Evolutionary conservation across 2,888 invertebrate genomes (phyloP).

Genomic region (Halocaridina rubra): DNA sequence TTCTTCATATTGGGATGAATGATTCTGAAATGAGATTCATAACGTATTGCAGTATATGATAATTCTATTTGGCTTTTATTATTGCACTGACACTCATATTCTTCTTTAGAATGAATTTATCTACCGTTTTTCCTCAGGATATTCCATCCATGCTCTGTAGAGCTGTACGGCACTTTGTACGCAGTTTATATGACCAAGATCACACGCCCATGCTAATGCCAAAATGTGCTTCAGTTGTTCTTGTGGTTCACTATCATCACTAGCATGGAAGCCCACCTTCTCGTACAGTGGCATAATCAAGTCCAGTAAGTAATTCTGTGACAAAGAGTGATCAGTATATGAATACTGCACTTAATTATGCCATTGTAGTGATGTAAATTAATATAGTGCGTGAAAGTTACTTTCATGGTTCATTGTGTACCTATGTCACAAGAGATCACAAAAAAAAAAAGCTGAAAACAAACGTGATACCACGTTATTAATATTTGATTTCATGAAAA

Average conservation of each 20-base stretch:
- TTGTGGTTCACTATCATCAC: constrained; percentile 75
- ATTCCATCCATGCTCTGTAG: constrained; percentile 9
- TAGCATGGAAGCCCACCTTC: constrained; percentile 79
- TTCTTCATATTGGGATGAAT: constrained; percentile 79
- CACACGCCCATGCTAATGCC: constrained; percentile 70
- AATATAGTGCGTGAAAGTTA: too few relatives aligned
- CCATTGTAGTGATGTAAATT: not conserved
- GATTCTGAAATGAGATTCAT: constrained; percentile 68
- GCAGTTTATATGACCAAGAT: constrained; percentile 9
- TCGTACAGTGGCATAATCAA: constrained; percentile 77
- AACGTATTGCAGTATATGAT: not conserved
- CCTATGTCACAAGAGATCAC: too few relatives aligned
- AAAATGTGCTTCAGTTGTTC: constrained; percentile 79
- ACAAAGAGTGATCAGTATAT: not conserved
- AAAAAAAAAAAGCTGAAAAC: too few relatives aligned
- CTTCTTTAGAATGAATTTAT: too few relatives aligned
- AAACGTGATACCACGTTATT: too few relatives aligned
- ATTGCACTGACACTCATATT: not conserved
- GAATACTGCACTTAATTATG: not conserved
- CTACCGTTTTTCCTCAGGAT: not conserved
- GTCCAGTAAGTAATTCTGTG: constrained; percentile 70
- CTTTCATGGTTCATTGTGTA: not conserved
- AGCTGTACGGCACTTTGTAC: not conserved
- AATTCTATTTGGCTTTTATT: not conserved
- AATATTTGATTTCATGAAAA: too few relatives aligned